Conservation (phyloP, 2,113 vertebrate species). For the Carassius auratus region DNA sequence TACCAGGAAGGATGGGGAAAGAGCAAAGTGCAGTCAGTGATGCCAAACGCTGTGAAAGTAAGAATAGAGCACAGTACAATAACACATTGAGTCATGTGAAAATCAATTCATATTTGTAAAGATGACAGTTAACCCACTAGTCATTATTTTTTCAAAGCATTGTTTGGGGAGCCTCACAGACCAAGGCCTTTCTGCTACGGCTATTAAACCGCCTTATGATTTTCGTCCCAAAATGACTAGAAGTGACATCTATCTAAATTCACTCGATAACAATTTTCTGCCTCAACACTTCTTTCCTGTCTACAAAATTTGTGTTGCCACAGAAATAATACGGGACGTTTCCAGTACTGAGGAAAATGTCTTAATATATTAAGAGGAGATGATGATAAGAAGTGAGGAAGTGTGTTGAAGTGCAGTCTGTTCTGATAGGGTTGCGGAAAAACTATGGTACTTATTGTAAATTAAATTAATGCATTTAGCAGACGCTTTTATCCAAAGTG, state of each 20-base stretch:
- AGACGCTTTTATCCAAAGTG: too few relatives aligned
- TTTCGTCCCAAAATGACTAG: slow-evolving; percentile 10
- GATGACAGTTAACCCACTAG: neutral
- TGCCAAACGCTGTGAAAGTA: slow-evolving; percentile 66
- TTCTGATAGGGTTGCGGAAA: neutral
- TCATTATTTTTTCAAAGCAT: neutral
- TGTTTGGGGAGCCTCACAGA: neutral
- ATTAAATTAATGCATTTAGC: too few relatives aligned
- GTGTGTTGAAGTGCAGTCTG: neutral
- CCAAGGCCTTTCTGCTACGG: neutral
- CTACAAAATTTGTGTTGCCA: slow-evolving; percentile 6
- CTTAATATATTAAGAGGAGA: neutral
- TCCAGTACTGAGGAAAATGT: neutral
- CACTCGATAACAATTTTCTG: slow-evolving; percentile 18
- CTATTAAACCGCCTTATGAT: neutral
- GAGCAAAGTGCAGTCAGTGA: slow-evolving; percentile 87
- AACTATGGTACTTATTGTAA: neutral
- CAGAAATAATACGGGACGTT: neutral
- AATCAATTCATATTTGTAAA: slow-evolving; percentile 1
- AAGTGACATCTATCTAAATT: slow-evolving; percentile 21
- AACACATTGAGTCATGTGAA: slow-evolving; percentile 9
- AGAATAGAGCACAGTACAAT: slow-evolving; percentile 21
- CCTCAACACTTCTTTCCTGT: neutral
- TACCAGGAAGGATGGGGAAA: slow-evolving; percentile 97
- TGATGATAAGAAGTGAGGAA: neutral